Percentiles rank a stretch among this genome's conserved stretches.
These are phyloP conservation scores for Epizoanthus stellaris DNA, from an alignment of 92 coral and sea anemone species.

Conservation along the genomic window DNA sequence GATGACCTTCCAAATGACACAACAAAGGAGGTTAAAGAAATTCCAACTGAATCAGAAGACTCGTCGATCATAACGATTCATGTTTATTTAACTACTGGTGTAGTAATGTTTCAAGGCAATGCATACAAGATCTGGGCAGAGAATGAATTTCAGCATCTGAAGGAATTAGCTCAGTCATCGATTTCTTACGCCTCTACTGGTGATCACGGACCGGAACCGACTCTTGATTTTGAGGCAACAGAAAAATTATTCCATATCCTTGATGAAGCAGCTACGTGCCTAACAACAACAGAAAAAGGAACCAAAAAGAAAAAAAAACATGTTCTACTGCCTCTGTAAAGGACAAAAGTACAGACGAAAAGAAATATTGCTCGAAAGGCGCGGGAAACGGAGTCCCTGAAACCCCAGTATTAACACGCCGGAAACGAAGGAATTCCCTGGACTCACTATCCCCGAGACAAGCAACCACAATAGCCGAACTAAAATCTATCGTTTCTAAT, in stretches of 20 bases:
- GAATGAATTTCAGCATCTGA: slow-evolving; percentile 2
- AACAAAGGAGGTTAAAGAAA: neutral
- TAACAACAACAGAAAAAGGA: slow-evolving; percentile 2
- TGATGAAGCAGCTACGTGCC: slow-evolving; percentile 8
- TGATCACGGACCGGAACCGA: slow-evolving; percentile 5
- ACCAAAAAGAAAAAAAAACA: slow-evolving; percentile 5
- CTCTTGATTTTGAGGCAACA: slow-evolving; percentile 17
- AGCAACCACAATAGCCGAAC: slow-evolving; percentile 15
- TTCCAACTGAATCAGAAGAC: slow-evolving; percentile 1
- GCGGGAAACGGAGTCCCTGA: neutral
- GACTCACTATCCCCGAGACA: slow-evolving; percentile 31
- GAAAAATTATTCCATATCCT: slow-evolving; percentile 3
- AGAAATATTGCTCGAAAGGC: neutral
- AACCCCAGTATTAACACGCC: slow-evolving; percentile 15
- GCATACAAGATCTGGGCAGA: slow-evolving; percentile 4
- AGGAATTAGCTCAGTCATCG: neutral
- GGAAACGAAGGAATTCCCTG: slow-evolving; percentile 36
- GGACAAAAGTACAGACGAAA: neutral
- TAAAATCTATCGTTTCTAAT: slow-evolving; percentile 9
- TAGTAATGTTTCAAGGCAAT: slow-evolving; percentile 8
- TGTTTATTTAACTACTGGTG: slow-evolving; percentile 8
- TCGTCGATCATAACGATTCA: slow-evolving; percentile 9
- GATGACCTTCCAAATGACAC: neutral
- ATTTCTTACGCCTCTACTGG: neutral
- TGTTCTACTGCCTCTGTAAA: slow-evolving; percentile 3